Evolutionary conservation across 1,140 invertebrate genomes (phyloP), one percentile per base, ranked within the genome.

Genomic region (Monochamus saltuarius): DNA sequence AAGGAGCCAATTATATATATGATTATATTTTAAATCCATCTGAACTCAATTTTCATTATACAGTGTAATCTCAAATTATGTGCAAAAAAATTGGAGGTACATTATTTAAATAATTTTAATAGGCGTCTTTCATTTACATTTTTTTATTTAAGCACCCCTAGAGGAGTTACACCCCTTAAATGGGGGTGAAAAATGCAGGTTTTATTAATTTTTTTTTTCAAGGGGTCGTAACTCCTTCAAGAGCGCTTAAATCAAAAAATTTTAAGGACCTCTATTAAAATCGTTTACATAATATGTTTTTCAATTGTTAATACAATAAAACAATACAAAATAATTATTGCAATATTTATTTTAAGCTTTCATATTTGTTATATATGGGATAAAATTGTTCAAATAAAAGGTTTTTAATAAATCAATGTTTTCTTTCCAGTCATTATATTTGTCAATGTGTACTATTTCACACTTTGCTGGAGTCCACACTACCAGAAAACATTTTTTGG

Each of bases 401-500:
- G 14, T 47, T 61, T 56, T 42, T n/a, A 61, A 16, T 37, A 46
- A 13, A 14, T 61, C 46, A 7, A 61, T 16, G 49, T 61, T 56
- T 13, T 37, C 16, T 46, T 14, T 19, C 42, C 42, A 61, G 11
- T 56, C 34, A 34, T 56, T 40, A n/a, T 8, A 10, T 37, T 45
- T 59, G 19, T 13, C 46, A 4, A 59, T 40, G 29, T 40, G 13
- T 2, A 58, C 11, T 36, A 62, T 10, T 22, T 9, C 3, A 7
- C 37, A 29, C 11, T 51, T 46, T 11, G 56, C 46, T 6, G 39
- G 54, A 14, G 59, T 55, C 53, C 59, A 66, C 16, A 59, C 38
- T 8, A 59, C 54, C 13, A 62, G 40, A 42, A 59, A 56, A 46
- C 56, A 66, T 10, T 49, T 8, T 14, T 56, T 56, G 39, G 59